Evolutionary conservation across 2,797 vertebrate species (phyloP).

Genomic region (Rallus crepitans): DNA sequence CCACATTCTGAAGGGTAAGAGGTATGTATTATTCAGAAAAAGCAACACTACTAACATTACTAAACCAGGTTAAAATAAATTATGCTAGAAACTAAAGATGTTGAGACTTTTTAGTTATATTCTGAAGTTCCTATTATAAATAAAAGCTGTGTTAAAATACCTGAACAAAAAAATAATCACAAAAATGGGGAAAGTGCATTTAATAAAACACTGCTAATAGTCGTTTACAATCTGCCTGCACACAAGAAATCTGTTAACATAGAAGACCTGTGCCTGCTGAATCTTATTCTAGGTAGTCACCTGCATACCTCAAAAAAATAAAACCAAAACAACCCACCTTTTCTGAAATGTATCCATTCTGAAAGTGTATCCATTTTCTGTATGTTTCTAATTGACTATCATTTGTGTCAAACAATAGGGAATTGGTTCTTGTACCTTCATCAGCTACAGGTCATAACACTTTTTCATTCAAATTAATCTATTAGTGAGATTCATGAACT

Average conservation of each 20-base stretch:
- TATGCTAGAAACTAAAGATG: neutral
- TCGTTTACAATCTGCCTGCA: neutral
- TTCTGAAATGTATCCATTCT: too few species aligned
- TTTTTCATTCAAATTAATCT: neutral
- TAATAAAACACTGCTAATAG: neutral
- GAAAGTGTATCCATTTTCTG: too few species aligned
- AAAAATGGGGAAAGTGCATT: neutral
- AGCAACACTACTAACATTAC: neutral
- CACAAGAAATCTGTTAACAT: neutral
- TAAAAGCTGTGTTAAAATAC: neutral
- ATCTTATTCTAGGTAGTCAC: neutral
- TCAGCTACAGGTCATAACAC: neutral
- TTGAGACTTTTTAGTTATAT: neutral
- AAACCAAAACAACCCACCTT: neutral
- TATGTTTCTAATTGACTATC: neutral
- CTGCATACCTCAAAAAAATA: neutral
- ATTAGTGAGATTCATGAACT: neutral
- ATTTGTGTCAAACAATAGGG: neutral
- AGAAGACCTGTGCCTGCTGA: neutral
- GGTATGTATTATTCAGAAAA: neutral
- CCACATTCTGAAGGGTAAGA: neutral
- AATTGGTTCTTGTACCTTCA: neutral
- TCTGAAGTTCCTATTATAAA: neutral
- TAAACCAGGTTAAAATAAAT: neutral
- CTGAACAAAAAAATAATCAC: neutral